phyloP scores from a whole-genome alignment of 2,113 vertebrate genomes.

The Pelodiscus sinensis region DNA sequence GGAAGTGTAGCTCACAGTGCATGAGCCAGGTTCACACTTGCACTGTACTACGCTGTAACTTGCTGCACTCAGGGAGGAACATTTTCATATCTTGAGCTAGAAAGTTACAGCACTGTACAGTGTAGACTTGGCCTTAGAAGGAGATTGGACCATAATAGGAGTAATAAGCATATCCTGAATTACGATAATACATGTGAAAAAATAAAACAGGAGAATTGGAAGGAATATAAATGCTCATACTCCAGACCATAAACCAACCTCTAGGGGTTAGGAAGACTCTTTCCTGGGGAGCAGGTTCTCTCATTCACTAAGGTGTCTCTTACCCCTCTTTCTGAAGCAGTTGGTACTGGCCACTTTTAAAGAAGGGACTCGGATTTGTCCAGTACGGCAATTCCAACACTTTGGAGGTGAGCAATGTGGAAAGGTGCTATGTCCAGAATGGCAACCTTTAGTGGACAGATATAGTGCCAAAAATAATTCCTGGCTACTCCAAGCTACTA shows the following conservation, averaged over 20 bases:
- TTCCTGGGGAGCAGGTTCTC: fast-evolving
- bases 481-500: not conserved
- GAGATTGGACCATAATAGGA: slow-evolving; percentile 10
- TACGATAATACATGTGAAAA: not conserved
- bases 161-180: not conserved
- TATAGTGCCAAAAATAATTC: not conserved
- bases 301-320: not conserved
- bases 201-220: not conserved
- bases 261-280: not conserved
- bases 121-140: not conserved
- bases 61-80: too few relatives aligned
- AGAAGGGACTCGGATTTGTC: not conserved
- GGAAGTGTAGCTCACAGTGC: too few relatives aligned
- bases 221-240: not conserved
- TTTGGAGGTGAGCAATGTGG: not conserved
- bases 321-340: not conserved
- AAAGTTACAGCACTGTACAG: too few relatives aligned
- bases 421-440: not conserved
- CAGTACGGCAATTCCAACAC: not conserved
- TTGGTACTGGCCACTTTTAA: fast-evolving
- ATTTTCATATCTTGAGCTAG: too few relatives aligned
- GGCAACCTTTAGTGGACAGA: not conserved
- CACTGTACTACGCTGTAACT: too few relatives aligned
- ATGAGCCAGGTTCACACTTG: too few relatives aligned
- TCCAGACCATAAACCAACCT: not conserved